A percentile compares a stretch with the other conserved stretches of the same genome.
These are phyloP conservation scores for Nephrotoma appendiculata DNA, from an alignment of 2,888 invertebrate genomes.

Conservation along the genomic window DNA sequence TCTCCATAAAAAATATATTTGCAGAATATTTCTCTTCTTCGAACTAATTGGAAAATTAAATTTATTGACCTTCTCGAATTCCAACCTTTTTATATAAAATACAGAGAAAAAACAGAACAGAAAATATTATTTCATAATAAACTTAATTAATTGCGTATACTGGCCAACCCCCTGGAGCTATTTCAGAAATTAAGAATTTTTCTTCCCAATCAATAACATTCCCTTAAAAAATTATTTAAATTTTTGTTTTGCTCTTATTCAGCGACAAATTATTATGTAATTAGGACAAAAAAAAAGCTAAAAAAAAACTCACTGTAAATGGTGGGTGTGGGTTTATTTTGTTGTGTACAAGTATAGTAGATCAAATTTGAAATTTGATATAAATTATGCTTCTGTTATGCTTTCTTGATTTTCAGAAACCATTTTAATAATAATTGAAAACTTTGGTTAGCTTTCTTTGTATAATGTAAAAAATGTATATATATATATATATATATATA, in stretches of 20 bases:
- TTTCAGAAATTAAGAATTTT: not conserved
- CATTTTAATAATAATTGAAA: not conserved
- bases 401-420: not conserved
- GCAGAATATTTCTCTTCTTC: not conserved
- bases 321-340: not conserved
- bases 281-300: not conserved
- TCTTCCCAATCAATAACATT: not conserved
- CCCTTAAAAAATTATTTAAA: not conserved
- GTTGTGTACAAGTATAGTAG: not conserved
- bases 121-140: not conserved
- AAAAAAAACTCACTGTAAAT: not conserved
- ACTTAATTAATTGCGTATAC: not conserved
- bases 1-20: not conserved
- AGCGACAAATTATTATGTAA: not conserved
- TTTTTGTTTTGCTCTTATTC: not conserved
- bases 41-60: not conserved
- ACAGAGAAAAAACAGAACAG: not conserved
- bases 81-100: not conserved
- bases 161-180: not conserved
- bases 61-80: not conserved
- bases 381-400: not conserved
- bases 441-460: not conserved
- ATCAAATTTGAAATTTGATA: not conserved
- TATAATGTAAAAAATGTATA: not conserved
- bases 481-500: not conserved